Percentiles rank a stretch among this genome's conserved stretches.
Evolutionary conservation across 2,797 vertebrate genomes (phyloP).

Genomic region (Pseudochirops cupreus): DNA sequence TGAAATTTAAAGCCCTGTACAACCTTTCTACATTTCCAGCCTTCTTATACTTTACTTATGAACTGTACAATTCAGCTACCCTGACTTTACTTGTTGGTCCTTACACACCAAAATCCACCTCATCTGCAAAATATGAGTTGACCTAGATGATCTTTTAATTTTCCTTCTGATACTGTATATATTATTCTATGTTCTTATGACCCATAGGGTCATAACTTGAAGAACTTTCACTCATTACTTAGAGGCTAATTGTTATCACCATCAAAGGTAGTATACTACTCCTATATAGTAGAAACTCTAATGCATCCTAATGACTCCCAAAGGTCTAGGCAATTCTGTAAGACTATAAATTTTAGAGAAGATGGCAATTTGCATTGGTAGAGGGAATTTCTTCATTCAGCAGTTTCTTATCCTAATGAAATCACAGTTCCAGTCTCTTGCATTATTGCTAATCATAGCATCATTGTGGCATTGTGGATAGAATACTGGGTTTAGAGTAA

Average conservation of each 20-base stretch:
- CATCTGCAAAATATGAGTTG: background rate
- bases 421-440: background rate
- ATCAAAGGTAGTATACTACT: background rate
- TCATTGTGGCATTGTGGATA: background rate
- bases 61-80: background rate
- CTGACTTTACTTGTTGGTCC: background rate
- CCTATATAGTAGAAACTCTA: background rate
- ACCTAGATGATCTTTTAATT: background rate
- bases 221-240: background rate
- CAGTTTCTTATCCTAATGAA: background rate
- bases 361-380: background rate
- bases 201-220: background rate
- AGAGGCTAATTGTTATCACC: background rate
- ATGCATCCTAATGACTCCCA: background rate
- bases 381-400: background rate
- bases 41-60: background rate
- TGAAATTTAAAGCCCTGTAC: background rate
- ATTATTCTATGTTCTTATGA: background rate
- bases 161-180: background rate
- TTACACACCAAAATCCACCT: background rate
- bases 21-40: background rate
- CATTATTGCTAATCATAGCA: background rate
- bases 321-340: background rate
- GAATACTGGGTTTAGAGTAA: background rate
- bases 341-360: background rate